Base-by-base conservation (phyloP, 2,113 vertebrate genomes). In the Excalfactoria chinensis region DNA sequence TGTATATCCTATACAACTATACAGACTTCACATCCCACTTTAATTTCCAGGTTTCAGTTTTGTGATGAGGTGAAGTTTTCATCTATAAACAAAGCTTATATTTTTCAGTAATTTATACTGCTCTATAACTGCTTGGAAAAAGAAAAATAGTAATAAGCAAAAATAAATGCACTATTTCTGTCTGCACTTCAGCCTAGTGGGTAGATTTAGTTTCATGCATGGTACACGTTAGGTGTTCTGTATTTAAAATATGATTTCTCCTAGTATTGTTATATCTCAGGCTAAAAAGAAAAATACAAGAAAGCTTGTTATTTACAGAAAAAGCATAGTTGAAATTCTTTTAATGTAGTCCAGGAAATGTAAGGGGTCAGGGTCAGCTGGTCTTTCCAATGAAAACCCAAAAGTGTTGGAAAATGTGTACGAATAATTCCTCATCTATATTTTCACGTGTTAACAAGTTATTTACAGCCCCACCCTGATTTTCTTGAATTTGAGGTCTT, bases 271-370 rank as follows among this genome's bases (percentile, higher is more conserved):
- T 82, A 32, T 10, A 49, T 9, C 44, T 73, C 23, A 62, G 15
- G 25, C 35, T 75, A 63, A 55, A 51, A 25, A 66, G 64, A 84
- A 25, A 66, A 73, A 90, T 67, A 35, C 19, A 63, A 76, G n/a
- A 49, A 73, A 82, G 32, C 7, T 5, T 22, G 20, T 55, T 69
- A 56, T 70, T 82, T 88, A 88, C 53, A 53, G 46, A 59, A 85
- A 84, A 87, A 93, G 63, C 41, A 35, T 49, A 49, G 12, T 30
- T 93, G 74, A 62, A 93, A 82, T 75, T 79, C 16, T 84, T 75
- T 62, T 58, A 18, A 23, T 30, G 21, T 23, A 55, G 21, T 74
- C 11, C 49, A 80, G 59, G 74, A 93, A 83, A 76, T 67, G 41
- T 26, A 26, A 4, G 19, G 8, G 5, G 1, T 48, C 11, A 35